These are phyloP conservation scores for Luidia sarsii DNA, from an alignment of 53 echinoderm and acorn worm species.

Conservation along the genomic window DNA sequence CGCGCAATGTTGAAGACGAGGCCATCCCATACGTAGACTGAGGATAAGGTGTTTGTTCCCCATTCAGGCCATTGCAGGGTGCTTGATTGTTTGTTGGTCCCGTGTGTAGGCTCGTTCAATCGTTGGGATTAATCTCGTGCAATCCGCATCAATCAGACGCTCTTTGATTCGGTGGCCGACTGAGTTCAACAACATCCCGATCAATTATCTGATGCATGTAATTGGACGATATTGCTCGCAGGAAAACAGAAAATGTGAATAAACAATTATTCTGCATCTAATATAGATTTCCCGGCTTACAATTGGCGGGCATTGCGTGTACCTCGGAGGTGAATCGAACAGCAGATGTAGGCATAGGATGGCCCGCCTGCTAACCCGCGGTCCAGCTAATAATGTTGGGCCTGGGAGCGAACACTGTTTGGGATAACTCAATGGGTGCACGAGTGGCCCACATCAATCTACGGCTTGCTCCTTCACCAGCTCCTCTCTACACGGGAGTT, in stretches of 20 bases:
- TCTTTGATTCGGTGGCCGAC: not conserved
- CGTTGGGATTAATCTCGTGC: too few species aligned
- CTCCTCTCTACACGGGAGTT: too few species aligned
- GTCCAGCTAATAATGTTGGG: slow-evolving; percentile 10
- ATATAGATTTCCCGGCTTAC: not conserved
- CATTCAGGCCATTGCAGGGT: too few species aligned
- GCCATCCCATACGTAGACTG: too few species aligned
- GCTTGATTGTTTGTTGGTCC: too few species aligned
- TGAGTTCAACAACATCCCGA: too few species aligned
- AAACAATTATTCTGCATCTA: slow-evolving; percentile 34
- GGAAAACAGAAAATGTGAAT: slow-evolving; percentile 37
- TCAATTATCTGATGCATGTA: slow-evolving; percentile 10
- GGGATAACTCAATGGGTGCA: not conserved
- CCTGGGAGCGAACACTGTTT: not conserved
- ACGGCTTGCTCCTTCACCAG: too few species aligned
- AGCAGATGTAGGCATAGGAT: not conserved
- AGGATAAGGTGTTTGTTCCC: too few species aligned
- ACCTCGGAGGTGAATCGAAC: not conserved
- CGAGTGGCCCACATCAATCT: too few species aligned
- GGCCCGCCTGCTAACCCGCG: not conserved
- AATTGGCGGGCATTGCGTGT: not conserved
- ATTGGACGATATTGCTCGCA: slow-evolving; percentile 41
- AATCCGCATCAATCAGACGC: too few species aligned
- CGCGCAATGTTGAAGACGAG: too few species aligned
- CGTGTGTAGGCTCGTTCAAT: too few species aligned